Percentiles rank a stretch among this genome's conserved stretches.
Conservation (phyloP, 2,888 invertebrate genomes). For the Pachydiplax longipennis region DNA sequence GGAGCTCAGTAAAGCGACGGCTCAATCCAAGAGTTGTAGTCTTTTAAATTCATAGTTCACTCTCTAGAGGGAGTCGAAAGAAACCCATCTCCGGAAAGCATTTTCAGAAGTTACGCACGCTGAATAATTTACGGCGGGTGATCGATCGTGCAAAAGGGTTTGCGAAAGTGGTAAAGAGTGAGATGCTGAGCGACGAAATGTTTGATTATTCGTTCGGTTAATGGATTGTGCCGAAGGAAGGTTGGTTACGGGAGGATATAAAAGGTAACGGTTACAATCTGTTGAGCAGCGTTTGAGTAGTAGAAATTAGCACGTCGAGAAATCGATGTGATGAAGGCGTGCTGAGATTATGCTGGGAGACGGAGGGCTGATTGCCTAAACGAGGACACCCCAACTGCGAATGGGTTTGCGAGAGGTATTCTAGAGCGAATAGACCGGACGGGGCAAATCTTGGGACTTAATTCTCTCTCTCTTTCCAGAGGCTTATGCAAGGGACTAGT, state of each 20-base stretch:
- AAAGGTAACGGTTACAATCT: conserved; percentile 27
- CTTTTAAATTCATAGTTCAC: no score
- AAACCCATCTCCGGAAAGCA: background rate
- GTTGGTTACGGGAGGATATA: background rate
- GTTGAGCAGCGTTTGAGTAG: background rate
- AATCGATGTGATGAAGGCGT: background rate
- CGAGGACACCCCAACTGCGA: background rate
- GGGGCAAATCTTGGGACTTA: background rate
- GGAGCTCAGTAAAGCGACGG: no score
- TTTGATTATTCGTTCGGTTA: conserved; percentile 13
- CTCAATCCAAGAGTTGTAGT: no score
- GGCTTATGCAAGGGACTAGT: no score
- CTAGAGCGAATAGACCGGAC: background rate
- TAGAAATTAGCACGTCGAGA: background rate
- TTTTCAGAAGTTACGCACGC: background rate
- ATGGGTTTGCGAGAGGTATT: background rate
- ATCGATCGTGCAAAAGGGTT: background rate
- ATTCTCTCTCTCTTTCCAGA: background rate
- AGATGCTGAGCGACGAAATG: background rate
- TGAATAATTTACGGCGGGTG: conserved; percentile 17
- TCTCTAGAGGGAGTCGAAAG: background rate
- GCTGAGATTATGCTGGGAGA: background rate
- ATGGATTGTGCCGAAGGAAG: background rate
- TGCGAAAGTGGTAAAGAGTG: no score
- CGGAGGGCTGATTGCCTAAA: background rate